Percentiles rank a stretch among this genome's conserved stretches.
phyloP scores from a whole-genome alignment of 30 jellyfish, hydroid and myxozoan genomes.

The Aurelia sp. region DNA sequence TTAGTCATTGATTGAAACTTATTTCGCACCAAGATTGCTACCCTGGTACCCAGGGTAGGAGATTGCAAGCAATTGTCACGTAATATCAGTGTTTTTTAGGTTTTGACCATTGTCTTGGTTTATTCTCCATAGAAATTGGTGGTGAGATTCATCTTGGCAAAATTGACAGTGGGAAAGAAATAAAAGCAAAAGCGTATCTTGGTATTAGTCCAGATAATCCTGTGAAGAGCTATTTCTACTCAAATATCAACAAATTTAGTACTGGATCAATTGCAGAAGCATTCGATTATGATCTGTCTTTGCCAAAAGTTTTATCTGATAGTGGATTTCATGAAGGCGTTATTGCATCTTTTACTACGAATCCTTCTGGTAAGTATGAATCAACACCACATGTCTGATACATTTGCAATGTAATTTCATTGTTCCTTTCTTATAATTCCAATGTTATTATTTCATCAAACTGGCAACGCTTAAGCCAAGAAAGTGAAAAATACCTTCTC shows the following conservation, averaged over 20 bases:
- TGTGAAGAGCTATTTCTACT: conserved; percentile 63
- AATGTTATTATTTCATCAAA: too few relatives aligned
- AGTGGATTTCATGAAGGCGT: conserved; percentile 94
- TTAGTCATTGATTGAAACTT: too few relatives aligned
- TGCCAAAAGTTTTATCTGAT: conserved; percentile 78
- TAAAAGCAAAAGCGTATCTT: conserved; percentile 64
- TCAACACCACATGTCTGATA: too few relatives aligned
- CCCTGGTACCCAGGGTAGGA: too few relatives aligned
- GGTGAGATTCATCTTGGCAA: conserved; percentile 84
- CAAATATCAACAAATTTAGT: conserved; percentile 58
- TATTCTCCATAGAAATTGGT: conserved; percentile 42
- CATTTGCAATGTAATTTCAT: too few relatives aligned
- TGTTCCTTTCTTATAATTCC: too few relatives aligned
- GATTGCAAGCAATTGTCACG: too few relatives aligned
- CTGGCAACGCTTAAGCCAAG: too few relatives aligned
- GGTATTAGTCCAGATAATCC: conserved; percentile 79
- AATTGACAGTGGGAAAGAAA: conserved; percentile 86
- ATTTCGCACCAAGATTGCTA: too few relatives aligned
- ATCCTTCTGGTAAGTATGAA: conserved; percentile 72
- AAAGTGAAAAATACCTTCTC: too few relatives aligned
- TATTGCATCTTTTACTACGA: conserved; percentile 65
- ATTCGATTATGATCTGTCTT: conserved; percentile 50
- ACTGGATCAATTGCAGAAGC: conserved; percentile 70
- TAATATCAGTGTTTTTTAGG: too few relatives aligned
- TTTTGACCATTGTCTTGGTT: too few relatives aligned